phyloP scores from a whole-genome alignment of 2,797 vertebrate species.

The Australoheros facetus region DNA sequence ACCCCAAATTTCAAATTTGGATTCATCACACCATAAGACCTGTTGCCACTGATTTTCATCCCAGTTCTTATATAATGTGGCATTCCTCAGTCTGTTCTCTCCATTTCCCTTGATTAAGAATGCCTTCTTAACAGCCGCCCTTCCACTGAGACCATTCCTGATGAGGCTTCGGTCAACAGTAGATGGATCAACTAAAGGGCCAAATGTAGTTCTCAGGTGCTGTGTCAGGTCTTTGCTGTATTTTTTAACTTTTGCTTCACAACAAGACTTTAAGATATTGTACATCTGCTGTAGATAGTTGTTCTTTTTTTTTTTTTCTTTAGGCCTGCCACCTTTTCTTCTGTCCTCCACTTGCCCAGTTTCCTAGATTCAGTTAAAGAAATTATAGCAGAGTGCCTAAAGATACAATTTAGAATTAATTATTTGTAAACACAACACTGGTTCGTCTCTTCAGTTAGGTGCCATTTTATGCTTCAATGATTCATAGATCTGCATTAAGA shows the following conservation, averaged over 20 bases:
- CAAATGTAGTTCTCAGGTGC: no score
- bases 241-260: no score
- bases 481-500: not conserved
- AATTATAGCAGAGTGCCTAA: not conserved
- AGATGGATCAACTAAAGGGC: no score
- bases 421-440: no score
- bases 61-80: not conserved
- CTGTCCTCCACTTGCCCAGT: no score
- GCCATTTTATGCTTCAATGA: not conserved
- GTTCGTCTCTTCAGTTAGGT: not conserved
- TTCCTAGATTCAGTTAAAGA: not conserved
- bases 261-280: no score
- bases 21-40: not conserved
- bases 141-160: not conserved
- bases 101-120: not conserved
- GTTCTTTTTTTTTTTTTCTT: not conserved
- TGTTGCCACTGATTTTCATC: not conserved
- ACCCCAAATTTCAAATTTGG: not conserved
- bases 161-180: no score
- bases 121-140: rapidly evolving
- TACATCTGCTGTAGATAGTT: no score
- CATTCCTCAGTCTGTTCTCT: rapidly evolving
- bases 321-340: no score
- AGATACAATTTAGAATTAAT: no score
- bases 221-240: no score